Evolutionary conservation across 2,797 vertebrate species (phyloP).

Genomic region (Enteromius argenteus): DNA sequence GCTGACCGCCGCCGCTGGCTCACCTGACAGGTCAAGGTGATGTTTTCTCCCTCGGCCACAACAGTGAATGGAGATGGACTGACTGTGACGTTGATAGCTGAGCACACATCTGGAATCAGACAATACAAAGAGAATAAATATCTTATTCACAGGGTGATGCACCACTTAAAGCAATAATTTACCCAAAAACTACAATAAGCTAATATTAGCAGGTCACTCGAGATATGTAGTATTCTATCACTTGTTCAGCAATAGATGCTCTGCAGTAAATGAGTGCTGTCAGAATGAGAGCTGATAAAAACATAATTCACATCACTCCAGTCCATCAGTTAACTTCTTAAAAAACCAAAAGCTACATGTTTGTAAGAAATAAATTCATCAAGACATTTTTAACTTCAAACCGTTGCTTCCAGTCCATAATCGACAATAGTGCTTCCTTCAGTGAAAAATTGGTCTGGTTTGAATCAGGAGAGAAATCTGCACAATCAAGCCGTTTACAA

Average conservation of each 20-base stretch:
- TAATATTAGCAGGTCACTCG: not conserved
- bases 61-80: constrained; percentile 85
- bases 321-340: not conserved
- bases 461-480: too few species aligned
- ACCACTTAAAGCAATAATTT: not conserved
- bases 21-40: constrained; percentile 87
- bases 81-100: constrained; percentile 76
- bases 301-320: not conserved
- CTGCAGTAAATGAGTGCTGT: not conserved
- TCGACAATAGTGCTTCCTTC: too few species aligned
- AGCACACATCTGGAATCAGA: constrained; percentile 15
- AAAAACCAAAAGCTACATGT: not conserved
- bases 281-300: not conserved
- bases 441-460: too few species aligned
- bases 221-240: not conserved
- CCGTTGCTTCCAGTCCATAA: not conserved
- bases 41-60: constrained; percentile 86
- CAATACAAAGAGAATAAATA: not conserved
- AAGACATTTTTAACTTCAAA: not conserved
- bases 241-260: not conserved
- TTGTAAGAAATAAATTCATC: not conserved
- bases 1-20: constrained; percentile 85
- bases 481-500: too few species aligned
- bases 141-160: not conserved
- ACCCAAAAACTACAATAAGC: not conserved